phyloP scores from a whole-genome alignment of 2,113 vertebrate genomes.

The Tragelaphus imberbis region DNA sequence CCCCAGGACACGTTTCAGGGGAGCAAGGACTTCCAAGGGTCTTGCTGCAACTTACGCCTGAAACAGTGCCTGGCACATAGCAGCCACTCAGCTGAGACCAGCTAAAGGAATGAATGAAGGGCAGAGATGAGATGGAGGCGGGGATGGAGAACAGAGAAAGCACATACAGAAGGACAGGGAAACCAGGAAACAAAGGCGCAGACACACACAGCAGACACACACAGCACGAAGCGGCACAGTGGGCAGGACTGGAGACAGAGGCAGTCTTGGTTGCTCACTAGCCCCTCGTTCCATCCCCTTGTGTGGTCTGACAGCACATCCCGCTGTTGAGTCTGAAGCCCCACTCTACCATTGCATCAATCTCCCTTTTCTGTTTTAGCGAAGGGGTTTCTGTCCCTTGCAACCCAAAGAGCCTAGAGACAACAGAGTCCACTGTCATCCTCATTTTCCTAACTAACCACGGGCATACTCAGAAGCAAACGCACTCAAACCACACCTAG shows the following conservation, averaged over 20 bases:
- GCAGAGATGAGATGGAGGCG: neutral
- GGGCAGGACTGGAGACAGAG: neutral
- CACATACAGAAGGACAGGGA: neutral
- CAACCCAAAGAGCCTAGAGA: neutral
- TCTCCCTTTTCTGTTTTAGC: neutral
- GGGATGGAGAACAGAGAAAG: accelerated
- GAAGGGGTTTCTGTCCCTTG: neutral
- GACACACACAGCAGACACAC: neutral
- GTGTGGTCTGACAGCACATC: accelerated
- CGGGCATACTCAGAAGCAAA: neutral
- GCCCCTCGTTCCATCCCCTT: too few species aligned
- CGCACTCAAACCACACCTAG: neutral
- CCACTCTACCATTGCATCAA: neutral
- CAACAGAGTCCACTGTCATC: neutral
- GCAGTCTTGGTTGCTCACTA: neutral
- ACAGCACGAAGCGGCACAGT: accelerated
- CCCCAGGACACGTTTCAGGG: too few species aligned
- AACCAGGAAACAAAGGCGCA: neutral
- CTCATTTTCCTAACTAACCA: neutral
- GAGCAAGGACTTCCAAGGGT: too few species aligned
- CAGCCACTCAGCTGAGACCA: neutral
- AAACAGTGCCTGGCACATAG: neutral
- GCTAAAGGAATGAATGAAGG: neutral
- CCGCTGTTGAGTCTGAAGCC: neutral
- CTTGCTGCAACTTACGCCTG: neutral